Percentiles rank a stretch among this genome's conserved stretches.
Evolutionary conservation across 1,140 invertebrate species (phyloP).

Genomic region (Scaptomyza pallida): DNA sequence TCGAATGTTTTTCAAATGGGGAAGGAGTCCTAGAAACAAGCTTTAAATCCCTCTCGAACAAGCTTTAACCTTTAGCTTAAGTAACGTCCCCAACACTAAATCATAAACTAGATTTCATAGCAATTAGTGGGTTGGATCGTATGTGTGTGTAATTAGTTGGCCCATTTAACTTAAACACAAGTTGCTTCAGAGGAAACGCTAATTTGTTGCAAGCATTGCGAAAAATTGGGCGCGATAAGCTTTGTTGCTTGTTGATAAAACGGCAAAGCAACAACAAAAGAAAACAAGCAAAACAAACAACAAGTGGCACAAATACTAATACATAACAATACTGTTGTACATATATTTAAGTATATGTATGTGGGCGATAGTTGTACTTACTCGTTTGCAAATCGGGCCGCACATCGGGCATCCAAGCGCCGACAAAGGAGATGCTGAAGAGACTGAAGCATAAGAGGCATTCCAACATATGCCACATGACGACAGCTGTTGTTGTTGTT

Average conservation of each 20-base stretch:
- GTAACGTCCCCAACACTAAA: conserved; percentile 14
- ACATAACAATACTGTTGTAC: conserved; percentile 6
- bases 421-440: conserved; percentile 10
- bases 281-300: conserved; percentile 36
- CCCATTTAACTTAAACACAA: conserved; percentile 24
- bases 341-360: conserved; percentile 20
- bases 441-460: conserved; percentile 18
- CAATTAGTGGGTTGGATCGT: conserved; percentile 32
- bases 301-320: conserved; percentile 60
- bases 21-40: too few relatives aligned
- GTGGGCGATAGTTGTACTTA: conserved; percentile 51
- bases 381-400: conserved; percentile 80
- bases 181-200: conserved; percentile 62
- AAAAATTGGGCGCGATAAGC: conserved; percentile 73
- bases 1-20: neutral
- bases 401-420: conserved; percentile 82
- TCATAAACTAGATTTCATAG: conserved; percentile 15
- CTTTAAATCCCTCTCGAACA: too few relatives aligned
- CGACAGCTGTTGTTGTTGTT: conserved; percentile 18
- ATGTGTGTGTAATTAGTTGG: conserved; percentile 16
- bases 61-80: too few relatives aligned
- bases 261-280: conserved; percentile 4
- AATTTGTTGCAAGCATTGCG: conserved; percentile 70
- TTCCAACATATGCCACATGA: conserved; percentile 15
- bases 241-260: conserved; percentile 57